Evolutionary conservation across 2,797 vertebrate species (phyloP).

Genomic region (Acrossocheilus fasciatus): DNA sequence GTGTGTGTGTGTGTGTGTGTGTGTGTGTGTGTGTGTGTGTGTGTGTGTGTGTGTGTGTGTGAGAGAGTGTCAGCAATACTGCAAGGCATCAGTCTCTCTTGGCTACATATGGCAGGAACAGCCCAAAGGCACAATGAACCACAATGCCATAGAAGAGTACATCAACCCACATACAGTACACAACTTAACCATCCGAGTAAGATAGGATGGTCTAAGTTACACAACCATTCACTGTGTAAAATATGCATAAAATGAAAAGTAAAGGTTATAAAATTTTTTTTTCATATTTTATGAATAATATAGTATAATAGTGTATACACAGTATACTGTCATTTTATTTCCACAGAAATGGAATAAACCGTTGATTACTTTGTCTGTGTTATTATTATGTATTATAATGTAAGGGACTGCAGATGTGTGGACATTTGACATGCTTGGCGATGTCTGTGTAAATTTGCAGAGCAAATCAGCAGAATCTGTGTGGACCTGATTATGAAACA

Average conservation of each 20-base stretch:
- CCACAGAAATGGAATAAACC: background rate
- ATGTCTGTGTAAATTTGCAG: background rate
- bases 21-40: background rate
- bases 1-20: conserved; percentile 17
- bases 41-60: background rate
- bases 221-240: background rate
- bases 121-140: conserved; percentile 46
- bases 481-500: conserved; percentile 7
- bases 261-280: background rate
- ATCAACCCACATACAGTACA: conserved; percentile 2
- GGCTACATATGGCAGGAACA: conserved; percentile 48
- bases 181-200: background rate
- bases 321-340: background rate
- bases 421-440: background rate
- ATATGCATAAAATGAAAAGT: background rate
- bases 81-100: conserved; percentile 45
- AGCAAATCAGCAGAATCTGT: background rate
- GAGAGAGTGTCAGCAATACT: conserved; percentile 32
- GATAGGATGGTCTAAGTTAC: background rate
- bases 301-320: background rate
- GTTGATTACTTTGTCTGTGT: background rate
- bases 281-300: background rate
- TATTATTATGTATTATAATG: background rate
- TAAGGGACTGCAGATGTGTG: background rate
- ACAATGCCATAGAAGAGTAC: conserved; percentile 45